Base-by-base conservation (phyloP, 2,113 vertebrate genomes). In the Camelus dromedarius region DNA sequence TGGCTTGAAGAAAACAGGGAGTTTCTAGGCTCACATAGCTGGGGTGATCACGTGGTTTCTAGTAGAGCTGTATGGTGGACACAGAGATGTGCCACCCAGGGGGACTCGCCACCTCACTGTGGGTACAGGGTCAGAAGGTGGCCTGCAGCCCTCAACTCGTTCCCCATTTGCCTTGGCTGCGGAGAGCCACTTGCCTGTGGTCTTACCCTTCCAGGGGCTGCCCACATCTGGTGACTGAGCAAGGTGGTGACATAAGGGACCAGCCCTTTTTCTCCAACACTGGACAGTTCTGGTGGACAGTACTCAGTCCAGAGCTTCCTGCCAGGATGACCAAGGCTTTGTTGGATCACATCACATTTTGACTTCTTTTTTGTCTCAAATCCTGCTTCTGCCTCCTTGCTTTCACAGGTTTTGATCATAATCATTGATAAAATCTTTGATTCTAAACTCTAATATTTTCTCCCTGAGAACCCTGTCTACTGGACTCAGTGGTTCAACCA, bases 91-190 rank as follows among this genome's bases (percentile, higher is more conserved):
- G 24, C 46, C 8, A 16, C 50, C 50, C 5, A 35, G 16, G 38
- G 54, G 30, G 9, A 14, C 42, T 14, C 35, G 11, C n/a, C 32
- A 14, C 12, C n/a, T 73, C 2, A 0, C 28, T 10, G 6, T 35
- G 35, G 6, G 12, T 5, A 5, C 46, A 3, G 35, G 6, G 15
- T 81, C 16, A n/a, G 12, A 0, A 0, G 10, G 19, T 50, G 52
- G 3, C 16, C 58, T 81, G 3, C 11, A 50, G 58, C 8, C n/a
- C 38, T 80, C 22, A 54, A 19, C n/a, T 46, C 1, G 64, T 79
- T 72, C 19, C 30, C 6, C 0, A 1, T 54, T 50, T 77, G n/a
- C 38, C 28, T 46, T 20, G 42, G 30, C 72, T 62, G 0, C 30
- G 35, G 14, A 73, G 22, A 84, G 50, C 15, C 12, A 3, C 7